Conservation (phyloP, 2,888 invertebrate genomes). For the Tachina grossa region DNA sequence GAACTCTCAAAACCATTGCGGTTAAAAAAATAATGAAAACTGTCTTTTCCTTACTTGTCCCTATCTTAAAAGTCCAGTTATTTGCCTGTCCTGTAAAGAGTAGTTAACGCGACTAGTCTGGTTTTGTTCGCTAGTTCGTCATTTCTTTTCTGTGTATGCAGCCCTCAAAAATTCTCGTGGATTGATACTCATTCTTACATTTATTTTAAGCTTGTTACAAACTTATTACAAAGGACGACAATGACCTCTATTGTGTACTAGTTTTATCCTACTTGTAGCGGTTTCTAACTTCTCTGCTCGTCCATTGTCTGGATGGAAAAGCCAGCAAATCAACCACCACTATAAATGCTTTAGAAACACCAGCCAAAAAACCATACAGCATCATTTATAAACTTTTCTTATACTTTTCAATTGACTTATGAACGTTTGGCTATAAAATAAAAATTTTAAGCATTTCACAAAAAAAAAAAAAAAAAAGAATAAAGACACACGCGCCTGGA, state of each 20-base stretch:
- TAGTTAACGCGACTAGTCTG: too few species aligned
- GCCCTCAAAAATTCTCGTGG: constrained; percentile 53
- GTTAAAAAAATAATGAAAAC: too few species aligned
- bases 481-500: constrained; percentile 58
- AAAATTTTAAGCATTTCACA: constrained; percentile 20
- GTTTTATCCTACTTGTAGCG: constrained; percentile 69
- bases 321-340: constrained; percentile 24
- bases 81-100: too few species aligned
- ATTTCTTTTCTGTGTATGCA: background rate
- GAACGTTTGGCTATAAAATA: constrained; percentile 36
- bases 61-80: too few species aligned
- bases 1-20: too few species aligned
- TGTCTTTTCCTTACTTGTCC: too few species aligned
- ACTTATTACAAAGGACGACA: constrained; percentile 68
- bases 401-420: constrained; percentile 33
- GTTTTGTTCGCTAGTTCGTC: too few species aligned
- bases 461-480: background rate
- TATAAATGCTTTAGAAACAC: constrained; percentile 23
- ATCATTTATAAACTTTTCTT: constrained; percentile 42
- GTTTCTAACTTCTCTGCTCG: constrained; percentile 60
- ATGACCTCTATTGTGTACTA: constrained; percentile 58
- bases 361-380: constrained; percentile 29
- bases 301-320: constrained; percentile 33
- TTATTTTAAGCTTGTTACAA: constrained; percentile 62
- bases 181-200: constrained; percentile 28